A percentile compares a stretch with the other conserved stretches of the same genome.
Evolutionary conservation across 2,797 vertebrate species (phyloP).

Genomic region (Distichodus sexfasciatus): DNA sequence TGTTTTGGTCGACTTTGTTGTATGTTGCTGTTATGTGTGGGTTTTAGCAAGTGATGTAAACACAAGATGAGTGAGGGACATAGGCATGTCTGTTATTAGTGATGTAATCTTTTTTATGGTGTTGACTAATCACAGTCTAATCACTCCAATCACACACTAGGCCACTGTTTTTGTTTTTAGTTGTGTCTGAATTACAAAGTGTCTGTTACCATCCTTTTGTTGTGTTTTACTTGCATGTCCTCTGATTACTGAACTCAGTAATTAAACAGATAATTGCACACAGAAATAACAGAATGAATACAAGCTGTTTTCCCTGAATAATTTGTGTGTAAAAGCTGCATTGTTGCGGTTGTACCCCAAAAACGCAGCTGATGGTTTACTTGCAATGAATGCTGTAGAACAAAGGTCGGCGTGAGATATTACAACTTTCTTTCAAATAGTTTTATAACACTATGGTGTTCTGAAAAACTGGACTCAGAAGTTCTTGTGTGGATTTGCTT

Average conservation of each 20-base stretch:
- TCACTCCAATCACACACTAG: too few relatives aligned
- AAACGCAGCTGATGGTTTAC: too few relatives aligned
- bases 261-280: too few relatives aligned
- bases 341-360: background rate
- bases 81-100: background rate
- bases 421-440: too few relatives aligned
- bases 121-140: background rate
- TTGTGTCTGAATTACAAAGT: too few relatives aligned
- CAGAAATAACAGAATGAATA: background rate
- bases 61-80: background rate
- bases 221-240: background rate
- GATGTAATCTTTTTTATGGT: background rate
- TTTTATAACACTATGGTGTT: conserved; percentile 27
- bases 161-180: too few relatives aligned
- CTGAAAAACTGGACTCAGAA: background rate
- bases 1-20: background rate
- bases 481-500: background rate
- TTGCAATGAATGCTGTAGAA: too few relatives aligned
- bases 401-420: too few relatives aligned
- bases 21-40: background rate
- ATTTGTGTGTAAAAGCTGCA: background rate
- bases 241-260: too few relatives aligned
- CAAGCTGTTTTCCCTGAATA: background rate
- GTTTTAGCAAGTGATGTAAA: background rate
- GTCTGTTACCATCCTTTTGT: background rate